Evolutionary conservation across 1,140 invertebrate species (phyloP), one percentile per base, ranked within the genome.

Genomic region (Sitobion miscanthi): DNA sequence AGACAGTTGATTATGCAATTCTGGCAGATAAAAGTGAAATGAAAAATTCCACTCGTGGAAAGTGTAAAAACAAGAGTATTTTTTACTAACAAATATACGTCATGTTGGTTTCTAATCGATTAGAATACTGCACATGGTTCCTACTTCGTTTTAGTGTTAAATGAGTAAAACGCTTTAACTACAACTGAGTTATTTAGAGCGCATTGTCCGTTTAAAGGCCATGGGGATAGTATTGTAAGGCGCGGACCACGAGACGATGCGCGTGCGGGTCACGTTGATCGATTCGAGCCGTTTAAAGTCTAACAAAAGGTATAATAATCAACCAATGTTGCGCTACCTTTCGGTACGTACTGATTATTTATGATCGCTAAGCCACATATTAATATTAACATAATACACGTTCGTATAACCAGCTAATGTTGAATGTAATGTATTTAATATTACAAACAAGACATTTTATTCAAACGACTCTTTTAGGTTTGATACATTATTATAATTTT

Each of bases 201-300:
- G 21, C 38, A 30, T 85, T 45, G 38, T 35, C 62, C 62, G 14
- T 77, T n/a, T 6, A 23, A 25, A 85, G 83, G 83, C 38, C 6
- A 30, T 42, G 4, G 42, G 42, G 9, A 25, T 88, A n/a, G n/a
- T 52, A 52, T 9, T 23, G 30, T 90, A 57, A 57, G 38, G 47
- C 1, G 38, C 38, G 8, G 38, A 21, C 17, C 14, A 77, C 62
- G 30, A n/a, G 30, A 57, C 88, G 49, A 90, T 52, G 88, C 88
- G 88, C 49, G 88, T 90, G 88, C 88, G 88, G 88, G 88, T 90
- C 52, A 90, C 49, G 52, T 57, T 90, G 54, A 90, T 90, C 88
- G 49, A 90, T 90, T 90, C 35, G 49, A 77, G 47, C 23, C 21
- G 57, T 38, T 23, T 90, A 38, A 57, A 52, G 49, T 90, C 20